Conservation (phyloP, 2,113 vertebrate species). For the Phylloscopus whistleri region DNA sequence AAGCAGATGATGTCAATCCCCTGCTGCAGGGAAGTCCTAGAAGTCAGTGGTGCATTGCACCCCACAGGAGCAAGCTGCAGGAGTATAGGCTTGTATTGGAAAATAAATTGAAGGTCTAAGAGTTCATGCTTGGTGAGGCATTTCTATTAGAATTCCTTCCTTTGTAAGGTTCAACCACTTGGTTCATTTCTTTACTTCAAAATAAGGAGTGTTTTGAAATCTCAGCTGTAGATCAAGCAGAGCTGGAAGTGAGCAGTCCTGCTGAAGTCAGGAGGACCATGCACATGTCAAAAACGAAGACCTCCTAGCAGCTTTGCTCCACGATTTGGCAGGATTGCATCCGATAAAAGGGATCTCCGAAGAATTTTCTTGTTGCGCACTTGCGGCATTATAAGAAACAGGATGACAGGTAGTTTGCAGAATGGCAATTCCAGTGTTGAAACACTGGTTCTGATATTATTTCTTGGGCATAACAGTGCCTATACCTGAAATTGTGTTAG, state of each 20-base stretch:
- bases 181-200: not conserved
- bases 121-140: not conserved
- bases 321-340: not conserved
- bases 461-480: not conserved
- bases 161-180: not conserved
- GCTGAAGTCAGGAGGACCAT: not conserved
- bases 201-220: not conserved
- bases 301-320: not conserved
- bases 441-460: not conserved
- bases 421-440: not conserved
- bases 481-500: accelerated
- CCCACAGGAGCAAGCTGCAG: not conserved
- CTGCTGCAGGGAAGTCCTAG: not conserved
- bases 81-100: not conserved
- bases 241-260: not conserved
- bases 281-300: not conserved
- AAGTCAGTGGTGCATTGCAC: not conserved
- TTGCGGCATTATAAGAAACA: not conserved
- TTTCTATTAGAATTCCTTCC: not conserved
- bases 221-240: not conserved
- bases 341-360: accelerated
- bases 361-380: not conserved
- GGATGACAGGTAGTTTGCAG: not conserved
- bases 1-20: not conserved
- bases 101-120: not conserved